Base-by-base conservation (phyloP, 1,140 invertebrate species). In the Diploscapter pachys region DNA sequence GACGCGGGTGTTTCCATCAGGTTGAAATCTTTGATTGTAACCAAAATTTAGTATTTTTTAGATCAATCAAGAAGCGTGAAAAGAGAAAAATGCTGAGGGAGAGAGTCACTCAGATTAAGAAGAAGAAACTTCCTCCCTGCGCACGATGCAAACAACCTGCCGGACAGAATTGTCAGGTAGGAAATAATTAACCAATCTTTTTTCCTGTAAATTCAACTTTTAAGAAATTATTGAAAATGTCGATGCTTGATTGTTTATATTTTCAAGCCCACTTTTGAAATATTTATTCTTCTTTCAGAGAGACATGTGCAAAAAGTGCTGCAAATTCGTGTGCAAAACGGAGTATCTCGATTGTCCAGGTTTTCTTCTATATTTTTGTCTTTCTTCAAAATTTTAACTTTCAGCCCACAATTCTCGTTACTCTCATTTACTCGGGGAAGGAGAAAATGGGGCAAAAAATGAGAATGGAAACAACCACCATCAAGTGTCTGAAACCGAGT, bases 41-140 rank as follows among this genome's bases (percentile, higher is more conserved):
- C 61, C 0, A 3, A 57, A 5, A 53, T 2, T 4, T 78, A 0
- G 31, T 0, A 31, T 31, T 31, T 50, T 73, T 76, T n/a, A 74
- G 82, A 69, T 78, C 78, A 71, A 72, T 83, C 8, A 75, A 81
- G 9, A 84, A 86, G 64, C 61, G 78, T 55, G 84, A 84, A 69
- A 72, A 74, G 9, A 67, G 82, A 54, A 62, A 75, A 53, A 49
- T 85, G 8, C n/a, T 51, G n/a, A 62, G 62, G 3, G 75, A 78
- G 5, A 52, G 67, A 62, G 69, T 64, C 2, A 65, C 67, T 48
- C 61, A 73, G n/a, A 48, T 55, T 9, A 76, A 77, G 48, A 74
- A 54, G 31, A 77, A 77, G 51, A 76, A 77, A 52, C 72, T 71
- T 53, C 83, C 79, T 71, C 75, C 80, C 52, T 82, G 81, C 70